Evolutionary conservation across 1,140 invertebrate genomes (phyloP).

Genomic region (Dendrolimus punctatus): DNA sequence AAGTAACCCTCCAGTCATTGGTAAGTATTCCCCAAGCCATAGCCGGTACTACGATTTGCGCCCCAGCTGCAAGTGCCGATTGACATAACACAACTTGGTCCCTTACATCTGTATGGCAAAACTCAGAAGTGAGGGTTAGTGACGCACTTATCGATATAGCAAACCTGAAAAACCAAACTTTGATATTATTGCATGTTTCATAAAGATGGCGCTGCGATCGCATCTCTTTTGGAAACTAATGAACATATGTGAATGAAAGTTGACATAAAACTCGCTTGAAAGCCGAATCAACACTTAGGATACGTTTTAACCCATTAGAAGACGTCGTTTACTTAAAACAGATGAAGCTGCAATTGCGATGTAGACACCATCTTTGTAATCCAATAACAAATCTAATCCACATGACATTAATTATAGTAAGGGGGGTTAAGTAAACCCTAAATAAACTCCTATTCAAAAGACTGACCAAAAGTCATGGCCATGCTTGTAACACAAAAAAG

Average conservation of each 20-base stretch:
- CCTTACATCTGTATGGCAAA: slow-evolving; percentile 45
- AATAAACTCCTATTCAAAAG: too few relatives aligned
- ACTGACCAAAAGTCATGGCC: too few relatives aligned
- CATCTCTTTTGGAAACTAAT: background rate
- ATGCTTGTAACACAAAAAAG: background rate
- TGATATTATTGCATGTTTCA: too few relatives aligned
- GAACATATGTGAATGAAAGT: background rate
- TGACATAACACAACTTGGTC: slow-evolving; percentile 46
- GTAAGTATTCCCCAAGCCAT: slow-evolving; percentile 45
- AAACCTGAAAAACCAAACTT: slow-evolving; percentile 27
- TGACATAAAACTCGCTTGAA: too few relatives aligned
- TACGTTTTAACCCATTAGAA: too few relatives aligned
- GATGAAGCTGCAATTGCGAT: too few relatives aligned
- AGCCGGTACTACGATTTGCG: slow-evolving; percentile 33
- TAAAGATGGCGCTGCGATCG: too few relatives aligned
- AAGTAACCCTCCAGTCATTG: slow-evolving; percentile 33
- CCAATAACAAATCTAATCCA: too few relatives aligned
- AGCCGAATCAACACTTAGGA: too few relatives aligned
- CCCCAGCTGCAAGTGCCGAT: slow-evolving; percentile 31
- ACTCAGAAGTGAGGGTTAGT: slow-evolving; percentile 43
- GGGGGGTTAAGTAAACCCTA: too few relatives aligned
- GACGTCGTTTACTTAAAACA: background rate
- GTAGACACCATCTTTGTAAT: too few relatives aligned
- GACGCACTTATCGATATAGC: slow-evolving; percentile 33
- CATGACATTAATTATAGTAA: too few relatives aligned